Evolutionary conservation across 2,888 invertebrate species (phyloP).

Genomic region (Caenorhabditis panamensis): DNA sequence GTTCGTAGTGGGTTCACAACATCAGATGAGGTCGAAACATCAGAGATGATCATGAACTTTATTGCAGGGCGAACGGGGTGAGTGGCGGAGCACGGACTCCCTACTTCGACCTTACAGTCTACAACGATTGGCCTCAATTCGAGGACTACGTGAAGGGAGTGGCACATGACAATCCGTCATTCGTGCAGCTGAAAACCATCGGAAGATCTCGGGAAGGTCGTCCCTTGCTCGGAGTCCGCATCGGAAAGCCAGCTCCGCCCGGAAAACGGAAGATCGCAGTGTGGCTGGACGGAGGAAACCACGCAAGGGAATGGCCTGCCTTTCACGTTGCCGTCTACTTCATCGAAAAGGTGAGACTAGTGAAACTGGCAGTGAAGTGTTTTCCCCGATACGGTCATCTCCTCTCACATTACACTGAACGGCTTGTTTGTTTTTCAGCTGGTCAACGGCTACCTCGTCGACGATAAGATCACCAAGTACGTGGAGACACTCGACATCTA

Average conservation of each 20-base stretch:
- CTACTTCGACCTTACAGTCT: slow-evolving; percentile 69
- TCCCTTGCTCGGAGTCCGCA: slow-evolving; percentile 72
- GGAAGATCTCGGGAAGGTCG: slow-evolving; percentile 72
- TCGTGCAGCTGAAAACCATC: slow-evolving; percentile 72
- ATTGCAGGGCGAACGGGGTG: slow-evolving; percentile 19
- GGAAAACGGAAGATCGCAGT: slow-evolving; percentile 74
- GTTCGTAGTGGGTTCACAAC: background rate
- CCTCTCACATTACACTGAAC: slow-evolving; percentile 2
- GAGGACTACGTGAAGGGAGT: slow-evolving; percentile 70
- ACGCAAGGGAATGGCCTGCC: slow-evolving; percentile 80
- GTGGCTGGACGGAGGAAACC: slow-evolving; percentile 81
- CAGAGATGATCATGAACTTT: background rate
- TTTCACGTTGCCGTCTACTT: slow-evolving; percentile 80
- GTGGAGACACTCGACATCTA: slow-evolving; percentile 76
- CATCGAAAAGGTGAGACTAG: slow-evolving; percentile 75
- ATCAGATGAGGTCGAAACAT: no score
- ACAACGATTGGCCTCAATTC: slow-evolving; percentile 76
- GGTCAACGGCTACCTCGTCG: slow-evolving; percentile 71
- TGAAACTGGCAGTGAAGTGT: slow-evolving; percentile 1
- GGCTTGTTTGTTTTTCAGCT: slow-evolving; percentile 54
- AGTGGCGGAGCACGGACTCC: slow-evolving; percentile 58
- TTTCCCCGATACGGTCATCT: background rate
- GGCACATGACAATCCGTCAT: slow-evolving; percentile 71
- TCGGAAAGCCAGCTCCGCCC: slow-evolving; percentile 63
- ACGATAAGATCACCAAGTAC: slow-evolving; percentile 73